Conservation (phyloP, 2,797 vertebrate genomes). For the Chromis chromis region DNA sequence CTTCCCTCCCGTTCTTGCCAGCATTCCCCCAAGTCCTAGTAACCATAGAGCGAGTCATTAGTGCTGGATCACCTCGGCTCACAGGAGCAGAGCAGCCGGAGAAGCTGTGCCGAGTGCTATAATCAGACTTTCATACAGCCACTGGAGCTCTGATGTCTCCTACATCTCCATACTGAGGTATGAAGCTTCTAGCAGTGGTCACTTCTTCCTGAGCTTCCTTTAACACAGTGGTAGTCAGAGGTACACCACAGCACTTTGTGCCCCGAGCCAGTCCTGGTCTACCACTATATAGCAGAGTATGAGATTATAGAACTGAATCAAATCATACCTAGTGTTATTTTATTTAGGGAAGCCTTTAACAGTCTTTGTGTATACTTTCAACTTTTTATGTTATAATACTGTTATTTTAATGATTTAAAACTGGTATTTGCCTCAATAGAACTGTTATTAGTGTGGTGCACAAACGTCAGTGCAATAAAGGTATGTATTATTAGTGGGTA, state of each 20-base stretch:
- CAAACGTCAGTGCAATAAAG: too few species aligned
- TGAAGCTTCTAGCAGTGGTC: neutral
- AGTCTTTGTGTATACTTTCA: too few species aligned
- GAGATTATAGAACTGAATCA: neutral
- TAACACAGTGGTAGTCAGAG: neutral
- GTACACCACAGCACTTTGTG: neutral
- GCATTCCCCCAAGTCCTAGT: slow-evolving; percentile 66
- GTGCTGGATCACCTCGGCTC: slow-evolving; percentile 49
- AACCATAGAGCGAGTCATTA: slow-evolving; percentile 78
- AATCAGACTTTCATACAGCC: slow-evolving; percentile 55
- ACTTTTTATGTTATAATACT: too few species aligned
- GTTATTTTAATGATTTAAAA: too few species aligned
- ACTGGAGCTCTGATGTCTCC: slow-evolving; percentile 28
- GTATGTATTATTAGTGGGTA: neutral
- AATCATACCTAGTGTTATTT: too few species aligned
- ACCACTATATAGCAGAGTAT: neutral
- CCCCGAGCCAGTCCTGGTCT: neutral
- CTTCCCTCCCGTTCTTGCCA: slow-evolving; percentile 14
- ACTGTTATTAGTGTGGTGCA: too few species aligned
- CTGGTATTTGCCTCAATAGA: too few species aligned
- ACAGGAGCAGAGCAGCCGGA: slow-evolving; percentile 44
- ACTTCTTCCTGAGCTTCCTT: slow-evolving; percentile 1
- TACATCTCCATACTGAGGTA: neutral
- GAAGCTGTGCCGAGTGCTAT: slow-evolving; percentile 14
- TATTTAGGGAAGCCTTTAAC: too few species aligned